A percentile compares a stretch with the other conserved stretches of the same genome.
These are phyloP conservation scores for Plotosus lineatus DNA, from an alignment of 2,113 vertebrate genomes.

Conservation along the genomic window DNA sequence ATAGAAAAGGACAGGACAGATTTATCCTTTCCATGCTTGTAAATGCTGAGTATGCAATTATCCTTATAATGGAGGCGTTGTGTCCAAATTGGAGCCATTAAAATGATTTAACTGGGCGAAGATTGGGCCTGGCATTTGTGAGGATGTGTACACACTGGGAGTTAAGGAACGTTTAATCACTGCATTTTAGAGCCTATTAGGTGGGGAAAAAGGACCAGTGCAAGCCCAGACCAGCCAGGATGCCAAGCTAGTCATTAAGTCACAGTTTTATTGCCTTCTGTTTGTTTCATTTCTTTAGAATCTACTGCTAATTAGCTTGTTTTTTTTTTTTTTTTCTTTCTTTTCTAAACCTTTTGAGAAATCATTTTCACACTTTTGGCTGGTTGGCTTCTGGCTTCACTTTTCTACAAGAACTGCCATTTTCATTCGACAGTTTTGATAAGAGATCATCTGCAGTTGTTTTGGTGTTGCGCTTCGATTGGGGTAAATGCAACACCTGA, in stretches of 20 bases:
- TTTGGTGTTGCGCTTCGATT: background rate
- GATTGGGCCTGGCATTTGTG: conserved; percentile 80
- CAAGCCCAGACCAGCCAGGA: conserved; percentile 62
- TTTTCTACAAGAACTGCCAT: background rate
- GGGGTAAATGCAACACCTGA: background rate
- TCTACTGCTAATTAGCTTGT: conserved; percentile 45
- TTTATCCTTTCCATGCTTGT: conserved; percentile 79
- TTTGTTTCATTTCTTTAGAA: conserved; percentile 52
- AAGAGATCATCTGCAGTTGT: background rate
- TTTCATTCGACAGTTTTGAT: background rate
- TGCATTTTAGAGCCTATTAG: conserved; percentile 73
- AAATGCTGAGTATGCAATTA: conserved; percentile 83
- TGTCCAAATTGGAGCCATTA: conserved; percentile 82
- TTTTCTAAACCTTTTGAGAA: conserved; percentile 25
- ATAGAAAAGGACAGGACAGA: conserved; percentile 76
- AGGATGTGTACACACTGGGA: conserved; percentile 78
- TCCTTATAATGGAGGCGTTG: conserved; percentile 80
- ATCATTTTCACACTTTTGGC: conserved; percentile 36
- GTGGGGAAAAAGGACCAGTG: conserved; percentile 63
- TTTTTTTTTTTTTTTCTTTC: background rate
- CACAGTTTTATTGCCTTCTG: conserved; percentile 51
- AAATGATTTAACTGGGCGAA: conserved; percentile 80
- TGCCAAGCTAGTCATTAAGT: conserved; percentile 67
- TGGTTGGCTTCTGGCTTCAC: conserved; percentile 27
- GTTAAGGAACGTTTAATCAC: conserved; percentile 77